Base-by-base conservation (phyloP, 2,797 vertebrate genomes). In the Sebastes steindachneri region DNA sequence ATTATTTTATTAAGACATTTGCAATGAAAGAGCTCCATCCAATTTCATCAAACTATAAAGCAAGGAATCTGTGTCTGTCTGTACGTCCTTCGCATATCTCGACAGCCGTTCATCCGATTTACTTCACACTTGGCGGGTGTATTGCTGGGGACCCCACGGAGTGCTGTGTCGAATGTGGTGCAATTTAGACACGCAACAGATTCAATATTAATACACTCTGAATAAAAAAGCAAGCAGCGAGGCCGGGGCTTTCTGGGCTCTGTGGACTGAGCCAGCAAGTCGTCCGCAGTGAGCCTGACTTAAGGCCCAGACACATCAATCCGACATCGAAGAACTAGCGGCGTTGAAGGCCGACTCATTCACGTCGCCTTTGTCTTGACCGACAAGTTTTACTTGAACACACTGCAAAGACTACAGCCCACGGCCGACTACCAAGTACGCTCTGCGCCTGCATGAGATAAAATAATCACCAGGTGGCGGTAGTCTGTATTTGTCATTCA, bases 1-100 rank as follows among this genome's bases (percentile, higher is more conserved):
- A 80, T 84, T 77, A 73, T 15, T 85, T 83, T 23, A 21, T 67
- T 15, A 60, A 51, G 37, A 31, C 33, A 28, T 86, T 79, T 80
- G 57, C 65, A 70, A 5, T 59, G 54, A 78, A 73, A 77, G 67
- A 87, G 31, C 66, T 64, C 19, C 2, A 82, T 84, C 74, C 79
- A 51, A n/a, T 51, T 51, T 51, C 45, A 77, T 63, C 60, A 3
- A 25, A 64, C 62, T 25, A 25, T 41, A 25, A 65, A 41, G 35
- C 62, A 9, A 64, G 21, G 33, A 64, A 25, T 15, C 33, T 37
- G n/a, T 37, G 60, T 63, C 31, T 35, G 28, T 37, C 3, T 41
- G 62, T 17, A 41, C 9, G 17, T n/a, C 62, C 21, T 64, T 25
- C 8, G 14, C 37, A 41, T 41, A 26, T 25, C 35, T 41, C 35